phyloP scores from a whole-genome alignment of 1,140 invertebrate genomes.

The Tribolium madens region DNA sequence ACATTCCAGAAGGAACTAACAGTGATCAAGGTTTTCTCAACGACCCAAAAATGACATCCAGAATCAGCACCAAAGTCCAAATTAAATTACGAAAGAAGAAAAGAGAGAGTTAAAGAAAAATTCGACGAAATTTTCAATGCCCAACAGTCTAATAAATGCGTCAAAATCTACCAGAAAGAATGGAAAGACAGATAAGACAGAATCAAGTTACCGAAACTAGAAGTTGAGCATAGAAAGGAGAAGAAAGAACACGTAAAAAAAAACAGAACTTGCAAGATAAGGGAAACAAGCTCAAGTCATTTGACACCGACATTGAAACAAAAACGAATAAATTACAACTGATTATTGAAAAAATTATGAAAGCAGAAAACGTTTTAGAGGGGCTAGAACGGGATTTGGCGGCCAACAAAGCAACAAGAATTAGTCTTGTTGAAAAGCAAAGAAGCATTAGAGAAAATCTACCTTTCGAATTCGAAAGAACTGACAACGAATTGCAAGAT shows the following conservation, averaged over 20 bases:
- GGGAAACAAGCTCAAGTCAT: constrained; percentile 70
- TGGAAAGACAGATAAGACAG: constrained; percentile 72
- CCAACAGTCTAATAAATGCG: constrained; percentile 91
- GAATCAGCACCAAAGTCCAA: too few relatives aligned
- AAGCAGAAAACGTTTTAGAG: constrained; percentile 70
- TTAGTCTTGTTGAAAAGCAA: constrained; percentile 57
- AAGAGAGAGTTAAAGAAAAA: constrained; percentile 92
- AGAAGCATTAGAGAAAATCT: constrained; percentile 56
- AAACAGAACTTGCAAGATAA: constrained; percentile 70
- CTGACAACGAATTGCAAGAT: constrained; percentile 70
- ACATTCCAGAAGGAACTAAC: too few relatives aligned
- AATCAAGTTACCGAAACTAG: constrained; percentile 61
- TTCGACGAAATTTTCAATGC: constrained; percentile 99
- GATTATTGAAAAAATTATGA: constrained; percentile 72
- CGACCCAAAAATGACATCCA: too few relatives aligned
- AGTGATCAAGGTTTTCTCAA: too few relatives aligned
- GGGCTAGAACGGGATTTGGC: constrained; percentile 71
- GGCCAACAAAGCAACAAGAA: constrained; percentile 68
- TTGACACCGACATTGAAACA: constrained; percentile 69
- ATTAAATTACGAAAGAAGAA: too few relatives aligned
- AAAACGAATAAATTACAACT: constrained; percentile 72
- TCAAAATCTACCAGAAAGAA: constrained; percentile 83
- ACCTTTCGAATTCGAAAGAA: constrained; percentile 72
- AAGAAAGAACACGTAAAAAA: constrained; percentile 71
- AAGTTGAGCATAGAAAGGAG: constrained; percentile 65